Evolutionary conservation across 2,797 vertebrate species (phyloP), one percentile per base, ranked within the genome.

Genomic region (Sylvia borin): DNA sequence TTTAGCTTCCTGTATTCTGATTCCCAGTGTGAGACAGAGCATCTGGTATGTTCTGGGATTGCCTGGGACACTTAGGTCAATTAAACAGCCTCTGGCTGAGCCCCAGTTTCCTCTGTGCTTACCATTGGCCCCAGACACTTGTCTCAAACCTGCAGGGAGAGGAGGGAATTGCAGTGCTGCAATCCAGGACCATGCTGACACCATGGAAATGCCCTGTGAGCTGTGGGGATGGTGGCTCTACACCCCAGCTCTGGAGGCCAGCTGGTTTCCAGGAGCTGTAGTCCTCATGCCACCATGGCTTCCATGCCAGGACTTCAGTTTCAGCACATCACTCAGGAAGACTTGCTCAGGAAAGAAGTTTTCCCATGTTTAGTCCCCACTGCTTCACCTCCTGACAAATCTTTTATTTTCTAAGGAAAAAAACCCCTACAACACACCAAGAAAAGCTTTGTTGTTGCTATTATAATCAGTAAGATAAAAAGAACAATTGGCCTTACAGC

Each of bases 391-490:
- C 36, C 60, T 24, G 2, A 34, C n/a, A 55, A 32, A 36, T 36
- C 36, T 25, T 65, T 62, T 62, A 25, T 50, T 68, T 36, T 27
- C 31, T 38, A 54, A 58, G 61, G 21, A 24, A 25, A 32, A 72
- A 78, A 38, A 40, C 13, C 13, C 11, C n/a, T n/a, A 24, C 21
- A 75, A 42, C 12, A n/a, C 22, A 76, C 9, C 16, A 55, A 88
- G 48, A 55, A 77, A 80, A 85, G 20, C n/a, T 47, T 77, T 58
- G 27, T 32, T 84, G 62, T 75, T 92, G 66, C 81, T 91, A 91
- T 79, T 81, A 54, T 27, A 50, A 76, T 73, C 60, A 85, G 61
- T 38, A 85, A 70, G 67, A 87, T 71, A 76, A 82, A 83, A 85
- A 57, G 45, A 77, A 77, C 31, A 93, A 26, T 48, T 71, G 40